These are phyloP conservation scores for Spodoptera frugiperda DNA, from an alignment of 1,140 invertebrate species.

Conservation along the genomic window DNA sequence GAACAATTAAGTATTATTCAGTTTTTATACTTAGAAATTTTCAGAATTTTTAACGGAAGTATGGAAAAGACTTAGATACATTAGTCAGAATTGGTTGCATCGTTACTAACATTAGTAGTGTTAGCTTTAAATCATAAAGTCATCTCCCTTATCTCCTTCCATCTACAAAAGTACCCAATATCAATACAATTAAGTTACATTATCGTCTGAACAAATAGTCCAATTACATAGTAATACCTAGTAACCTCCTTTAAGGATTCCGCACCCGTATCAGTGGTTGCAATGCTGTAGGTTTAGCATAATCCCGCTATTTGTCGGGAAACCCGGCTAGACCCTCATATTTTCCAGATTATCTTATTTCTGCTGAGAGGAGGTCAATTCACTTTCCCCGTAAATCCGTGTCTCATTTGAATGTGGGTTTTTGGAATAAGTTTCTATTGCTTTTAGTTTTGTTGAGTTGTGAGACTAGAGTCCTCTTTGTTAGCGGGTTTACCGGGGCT, in stretches of 20 bases:
- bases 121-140: no score
- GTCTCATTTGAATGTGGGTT: conserved; percentile 14
- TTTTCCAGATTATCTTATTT: conserved; percentile 58
- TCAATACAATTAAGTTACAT: no score
- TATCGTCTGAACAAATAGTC: no score
- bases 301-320: conserved; percentile 59
- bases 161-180: no score
- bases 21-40: no score
- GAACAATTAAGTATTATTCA: no score
- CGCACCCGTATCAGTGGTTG: conserved; percentile 30
- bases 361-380: conserved; percentile 46
- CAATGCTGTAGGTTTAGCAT: conserved; percentile 56
- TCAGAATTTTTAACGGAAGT: no score
- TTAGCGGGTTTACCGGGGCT: no score
- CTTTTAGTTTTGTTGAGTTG: not conserved
- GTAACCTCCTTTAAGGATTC: conserved; percentile 9
- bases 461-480: not conserved
- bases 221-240: not conserved
- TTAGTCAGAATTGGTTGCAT: no score
- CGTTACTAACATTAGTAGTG: no score
- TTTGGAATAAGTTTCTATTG: conserved; percentile 6
- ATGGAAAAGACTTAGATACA: no score
- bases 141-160: no score
- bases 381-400: conserved; percentile 48
- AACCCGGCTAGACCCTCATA: conserved; percentile 54